A percentile compares a stretch with the other conserved stretches of the same genome.
Evolutionary conservation across 1,140 invertebrate genomes (phyloP).

Genomic region (Drosophila fuyamai): DNA sequence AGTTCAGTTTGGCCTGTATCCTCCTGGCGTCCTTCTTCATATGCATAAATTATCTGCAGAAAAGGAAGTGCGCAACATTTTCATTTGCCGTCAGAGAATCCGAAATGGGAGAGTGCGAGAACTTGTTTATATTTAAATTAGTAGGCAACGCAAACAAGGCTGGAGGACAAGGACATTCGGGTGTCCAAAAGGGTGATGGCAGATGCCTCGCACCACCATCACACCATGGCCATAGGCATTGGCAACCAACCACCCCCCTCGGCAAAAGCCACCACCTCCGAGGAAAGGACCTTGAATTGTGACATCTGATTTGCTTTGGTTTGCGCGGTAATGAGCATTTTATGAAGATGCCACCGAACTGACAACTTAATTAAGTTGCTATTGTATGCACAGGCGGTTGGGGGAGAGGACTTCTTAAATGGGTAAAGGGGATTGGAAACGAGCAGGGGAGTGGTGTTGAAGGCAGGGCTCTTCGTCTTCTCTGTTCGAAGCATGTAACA

Average conservation of each 20-base stretch:
- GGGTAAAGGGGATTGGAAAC: not conserved
- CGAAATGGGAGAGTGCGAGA: slow-evolving; percentile 56
- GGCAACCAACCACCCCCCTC: slow-evolving; percentile 4
- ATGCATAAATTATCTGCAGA: slow-evolving; percentile 64
- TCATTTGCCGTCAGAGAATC: slow-evolving; percentile 60
- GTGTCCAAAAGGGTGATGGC: slow-evolving; percentile 57
- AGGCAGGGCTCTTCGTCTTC: slow-evolving; percentile 3
- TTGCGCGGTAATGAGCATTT: slow-evolving; percentile 69
- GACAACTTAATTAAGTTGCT: slow-evolving; percentile 82
- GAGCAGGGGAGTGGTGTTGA: slow-evolving; percentile 1
- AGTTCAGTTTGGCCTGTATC: slow-evolving; percentile 21
- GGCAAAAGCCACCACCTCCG: slow-evolving; percentile 13
- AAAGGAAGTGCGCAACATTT: slow-evolving; percentile 69
- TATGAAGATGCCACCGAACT: slow-evolving; percentile 68
- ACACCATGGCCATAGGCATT: slow-evolving; percentile 5
- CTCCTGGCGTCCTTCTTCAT: slow-evolving; percentile 47
- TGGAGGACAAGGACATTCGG: slow-evolving; percentile 34
- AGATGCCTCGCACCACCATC: slow-evolving; percentile 18
- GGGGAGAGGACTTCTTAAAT: slow-evolving; percentile 1
- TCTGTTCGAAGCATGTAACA: slow-evolving; percentile 16
- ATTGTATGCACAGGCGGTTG: slow-evolving; percentile 53
- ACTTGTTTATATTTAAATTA: slow-evolving; percentile 81
- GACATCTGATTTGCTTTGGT: slow-evolving; percentile 68
- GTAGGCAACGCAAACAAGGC: slow-evolving; percentile 68
- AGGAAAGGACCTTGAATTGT: slow-evolving; percentile 66